Percentiles rank a stretch among this genome's conserved stretches.
Conservation (phyloP, 2,113 vertebrate species). For the Struthio camelus region DNA sequence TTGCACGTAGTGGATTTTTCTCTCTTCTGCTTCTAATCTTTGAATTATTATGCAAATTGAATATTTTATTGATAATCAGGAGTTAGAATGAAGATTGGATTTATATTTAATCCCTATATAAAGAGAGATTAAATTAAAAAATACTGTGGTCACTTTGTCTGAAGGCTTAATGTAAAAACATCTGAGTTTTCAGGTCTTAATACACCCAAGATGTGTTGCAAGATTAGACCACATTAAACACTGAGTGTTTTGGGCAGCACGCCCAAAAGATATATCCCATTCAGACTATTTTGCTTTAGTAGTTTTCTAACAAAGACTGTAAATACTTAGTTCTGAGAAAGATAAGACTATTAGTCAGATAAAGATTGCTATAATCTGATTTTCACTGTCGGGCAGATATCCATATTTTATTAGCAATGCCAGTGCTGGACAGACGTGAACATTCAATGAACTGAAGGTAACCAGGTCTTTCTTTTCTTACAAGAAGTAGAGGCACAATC, state of each 20-base stretch:
- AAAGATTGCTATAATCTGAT: background rate
- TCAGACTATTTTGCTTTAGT: background rate
- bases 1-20: background rate
- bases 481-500: background rate
- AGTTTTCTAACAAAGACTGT: background rate
- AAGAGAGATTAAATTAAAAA: constrained; percentile 23
- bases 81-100: constrained; percentile 7
- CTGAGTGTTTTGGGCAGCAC: background rate
- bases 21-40: background rate
- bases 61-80: constrained; percentile 39
- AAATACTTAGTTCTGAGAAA: constrained; percentile 9
- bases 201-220: background rate
- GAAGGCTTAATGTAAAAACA: constrained; percentile 1
- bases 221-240: background rate
- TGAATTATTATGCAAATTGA: background rate
- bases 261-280: background rate
- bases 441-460: background rate
- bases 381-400: background rate
- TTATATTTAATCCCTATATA: constrained; percentile 22
- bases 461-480: background rate
- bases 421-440: background rate
- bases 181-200: background rate
- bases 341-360: background rate
- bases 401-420: background rate
- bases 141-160: background rate